These are phyloP conservation scores for Henricia sp. DNA, from an alignment of 53 echinoderm and acorn worm genomes.

Conservation along the genomic window DNA sequence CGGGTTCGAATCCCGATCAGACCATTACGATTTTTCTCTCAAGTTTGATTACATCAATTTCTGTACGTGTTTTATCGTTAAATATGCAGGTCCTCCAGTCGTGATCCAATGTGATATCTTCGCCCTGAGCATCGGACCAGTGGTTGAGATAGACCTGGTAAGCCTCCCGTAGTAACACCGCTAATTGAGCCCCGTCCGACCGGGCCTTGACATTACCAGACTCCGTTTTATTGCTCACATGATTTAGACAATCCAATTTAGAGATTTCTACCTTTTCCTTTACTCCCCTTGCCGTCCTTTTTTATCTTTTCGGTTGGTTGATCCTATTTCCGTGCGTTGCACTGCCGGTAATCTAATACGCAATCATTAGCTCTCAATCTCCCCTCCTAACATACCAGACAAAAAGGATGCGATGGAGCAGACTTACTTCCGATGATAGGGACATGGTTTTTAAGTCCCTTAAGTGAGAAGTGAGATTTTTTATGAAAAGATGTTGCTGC, in stretches of 20 bases:
- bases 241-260: constrained; percentile 41
- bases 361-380: constrained; percentile 30
- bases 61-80: no score
- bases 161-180: constrained; percentile 11
- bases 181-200: constrained; percentile 49
- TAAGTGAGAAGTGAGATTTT: neutral
- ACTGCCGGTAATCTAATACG: constrained; percentile 40
- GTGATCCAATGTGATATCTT: constrained; percentile 81
- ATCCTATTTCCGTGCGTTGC: constrained; percentile 54
- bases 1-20: no score
- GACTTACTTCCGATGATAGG: neutral
- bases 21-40: no score
- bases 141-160: constrained; percentile 97
- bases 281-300: neutral
- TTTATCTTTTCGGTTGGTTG: constrained; percentile 25
- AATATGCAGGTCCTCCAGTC: constrained; percentile 77
- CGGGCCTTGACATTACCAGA: constrained; percentile 8
- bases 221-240: neutral
- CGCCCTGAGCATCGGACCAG: constrained; percentile 89
- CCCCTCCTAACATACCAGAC: no score
- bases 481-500: neutral
- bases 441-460: constrained; percentile 7
- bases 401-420: neutral
- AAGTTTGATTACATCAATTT: no score
- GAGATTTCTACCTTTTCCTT: no score